A percentile compares a stretch with the other conserved stretches of the same genome.
These are phyloP conservation scores for Timema podura DNA, from an alignment of 2,888 invertebrate species.

Conservation along the genomic window DNA sequence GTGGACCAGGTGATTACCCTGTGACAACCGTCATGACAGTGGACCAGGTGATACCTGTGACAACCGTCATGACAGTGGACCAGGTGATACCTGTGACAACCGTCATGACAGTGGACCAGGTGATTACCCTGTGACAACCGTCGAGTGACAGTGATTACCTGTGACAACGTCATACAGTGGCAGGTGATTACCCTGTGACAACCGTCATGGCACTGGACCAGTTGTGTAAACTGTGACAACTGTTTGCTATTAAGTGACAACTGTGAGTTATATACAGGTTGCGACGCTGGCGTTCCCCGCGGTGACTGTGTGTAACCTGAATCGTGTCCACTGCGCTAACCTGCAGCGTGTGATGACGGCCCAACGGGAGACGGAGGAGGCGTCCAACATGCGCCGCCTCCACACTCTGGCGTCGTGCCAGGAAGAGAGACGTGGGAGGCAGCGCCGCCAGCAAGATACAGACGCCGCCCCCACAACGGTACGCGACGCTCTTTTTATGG, in stretches of 20 bases:
- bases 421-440: neutral
- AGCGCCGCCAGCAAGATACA: neutral
- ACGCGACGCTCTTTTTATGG: neutral
- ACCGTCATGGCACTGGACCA: neutral
- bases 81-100: too few species aligned
- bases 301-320: conserved; percentile 31
- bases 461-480: neutral
- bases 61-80: too few species aligned
- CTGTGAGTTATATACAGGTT: conserved; percentile 14
- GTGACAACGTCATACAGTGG: too few species aligned
- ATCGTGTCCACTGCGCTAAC: conserved; percentile 30
- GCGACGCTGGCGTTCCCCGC: conserved; percentile 28
- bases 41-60: too few species aligned
- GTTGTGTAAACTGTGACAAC: neutral
- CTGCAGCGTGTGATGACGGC: conserved; percentile 23
- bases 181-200: neutral
- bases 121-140: too few species aligned
- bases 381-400: conserved; percentile 21
- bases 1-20: too few species aligned
- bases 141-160: too few species aligned
- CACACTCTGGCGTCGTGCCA: conserved; percentile 21
- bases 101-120: too few species aligned
- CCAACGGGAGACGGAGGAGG: conserved; percentile 24
- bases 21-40: too few species aligned
- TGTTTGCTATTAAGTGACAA: conserved; percentile 1